Evolutionary conservation across 1,140 invertebrate species (phyloP), one percentile per base, ranked within the genome.

Genomic region (Ctenoplectra terminalis): DNA sequence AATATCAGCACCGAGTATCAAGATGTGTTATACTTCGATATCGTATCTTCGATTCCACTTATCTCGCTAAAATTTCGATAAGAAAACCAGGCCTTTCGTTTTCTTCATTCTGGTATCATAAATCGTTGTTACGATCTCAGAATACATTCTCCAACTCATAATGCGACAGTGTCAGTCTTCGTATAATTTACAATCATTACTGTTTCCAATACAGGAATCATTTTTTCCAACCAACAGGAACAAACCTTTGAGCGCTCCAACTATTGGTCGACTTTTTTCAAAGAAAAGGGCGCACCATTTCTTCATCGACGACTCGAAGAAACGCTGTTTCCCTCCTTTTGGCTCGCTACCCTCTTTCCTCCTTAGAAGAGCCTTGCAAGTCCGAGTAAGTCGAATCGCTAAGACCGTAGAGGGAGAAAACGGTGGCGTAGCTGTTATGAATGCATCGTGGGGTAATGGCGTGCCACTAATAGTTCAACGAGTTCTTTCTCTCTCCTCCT

Each of bases 401-500:
- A 15, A 46, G 26, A 60, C 43, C 56, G 34, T 75, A 60, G 70
- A 82, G 73, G 73, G 20, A 83, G 77, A 81, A 76, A 80, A 58
- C 70, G 56, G 46, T 50, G 70, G 64, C 73, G 82, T 82, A 61
- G 83, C 71, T 64, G 83, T 86, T 86, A 81, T 82, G 82, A 89
- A 89, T 89, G 87, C 87, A 88, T 83, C 80, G 79, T 69, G 78
- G 78, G 87, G 88, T 90, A 90, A 90, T 90, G 88, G 88, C 83
- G 86, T 88, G 88, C 88, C 77, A 83, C 87, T 88, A 90, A 90
- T 90, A 89, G 88, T 90, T 83, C 69, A 90, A 88, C 81, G 82
- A 82, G 80, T 87, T 81, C 76, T 79, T 86, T 66, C 37, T 67
- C 56, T 70, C 46, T 61, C 46, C 43, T 66, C 50, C 50, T 56